Percentiles rank a stretch among this genome's conserved stretches.
phyloP scores from a whole-genome alignment of 2,888 invertebrate genomes.

The Cinara cedri region DNA sequence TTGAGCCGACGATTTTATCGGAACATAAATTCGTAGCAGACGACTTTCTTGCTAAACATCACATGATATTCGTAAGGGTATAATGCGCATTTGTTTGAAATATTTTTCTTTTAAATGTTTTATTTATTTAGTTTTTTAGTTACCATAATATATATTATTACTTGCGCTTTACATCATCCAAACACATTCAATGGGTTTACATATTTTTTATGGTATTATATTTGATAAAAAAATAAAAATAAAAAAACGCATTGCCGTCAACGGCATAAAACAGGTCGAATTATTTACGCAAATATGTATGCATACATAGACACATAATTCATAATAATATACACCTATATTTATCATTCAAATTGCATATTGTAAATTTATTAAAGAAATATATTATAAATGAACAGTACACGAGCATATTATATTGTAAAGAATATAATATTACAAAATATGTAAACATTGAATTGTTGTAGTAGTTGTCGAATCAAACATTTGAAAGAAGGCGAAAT shows the following conservation, averaged over 20 bases:
- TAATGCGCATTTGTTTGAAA: background rate
- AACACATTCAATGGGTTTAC: conserved; percentile 13
- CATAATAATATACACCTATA: no score
- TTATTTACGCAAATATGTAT: background rate
- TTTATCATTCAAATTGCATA: background rate
- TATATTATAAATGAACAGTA: background rate
- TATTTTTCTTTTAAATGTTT: background rate
- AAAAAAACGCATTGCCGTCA: conserved; percentile 5
- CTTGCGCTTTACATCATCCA: background rate
- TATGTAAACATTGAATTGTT: no score
- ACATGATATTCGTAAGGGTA: background rate
- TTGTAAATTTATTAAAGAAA: background rate
- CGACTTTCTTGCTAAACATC: background rate
- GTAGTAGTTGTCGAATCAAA: no score
- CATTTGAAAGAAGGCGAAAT: conserved; percentile 37
- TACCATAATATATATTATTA: background rate
- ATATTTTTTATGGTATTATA: conserved; percentile 19
- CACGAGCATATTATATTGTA: background rate
- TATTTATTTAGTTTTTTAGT: conserved; percentile 23
- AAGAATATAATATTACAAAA: no score
- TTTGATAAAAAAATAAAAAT: background rate
- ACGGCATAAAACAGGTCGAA: background rate
- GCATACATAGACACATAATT: no score
- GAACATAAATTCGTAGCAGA: conserved; percentile 16
- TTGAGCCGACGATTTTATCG: conserved; percentile 23